These are phyloP conservation scores for Sarcophaga subvicina DNA, from an alignment of 2,888 invertebrate genomes.

Conservation along the genomic window DNA sequence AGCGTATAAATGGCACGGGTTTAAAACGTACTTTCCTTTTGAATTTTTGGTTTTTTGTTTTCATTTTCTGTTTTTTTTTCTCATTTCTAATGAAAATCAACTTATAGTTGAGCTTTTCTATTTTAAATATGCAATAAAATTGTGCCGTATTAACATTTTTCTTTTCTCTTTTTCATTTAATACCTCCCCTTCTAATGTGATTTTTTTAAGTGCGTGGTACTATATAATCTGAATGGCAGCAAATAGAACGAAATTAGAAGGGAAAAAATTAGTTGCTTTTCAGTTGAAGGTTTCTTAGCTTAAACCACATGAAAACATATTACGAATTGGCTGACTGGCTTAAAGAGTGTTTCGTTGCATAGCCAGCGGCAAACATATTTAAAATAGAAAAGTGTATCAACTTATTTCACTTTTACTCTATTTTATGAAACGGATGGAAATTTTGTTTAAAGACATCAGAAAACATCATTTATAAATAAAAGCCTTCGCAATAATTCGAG, in stretches of 20 bases:
- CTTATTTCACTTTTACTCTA: no score
- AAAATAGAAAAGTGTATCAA: no score
- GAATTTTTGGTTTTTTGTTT: no score
- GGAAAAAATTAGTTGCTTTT: slow-evolving; percentile 14
- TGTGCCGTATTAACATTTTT: slow-evolving; percentile 33
- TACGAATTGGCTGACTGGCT: neutral
- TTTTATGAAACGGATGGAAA: no score
- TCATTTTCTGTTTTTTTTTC: no score
- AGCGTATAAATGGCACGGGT: neutral
- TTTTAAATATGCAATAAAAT: slow-evolving; percentile 32
- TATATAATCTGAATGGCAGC: neutral
- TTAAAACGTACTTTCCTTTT: slow-evolving; percentile 14
- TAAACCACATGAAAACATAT: slow-evolving; percentile 8
- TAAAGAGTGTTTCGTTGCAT: neutral
- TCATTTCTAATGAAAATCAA: slow-evolving; percentile 13
- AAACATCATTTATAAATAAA: no score
- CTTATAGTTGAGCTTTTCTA: slow-evolving; percentile 33
- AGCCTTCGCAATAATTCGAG: no score
- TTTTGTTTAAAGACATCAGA: no score
- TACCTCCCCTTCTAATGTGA: slow-evolving; percentile 24
- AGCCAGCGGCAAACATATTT: no score
- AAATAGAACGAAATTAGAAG: neutral
- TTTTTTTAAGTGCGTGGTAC: slow-evolving; percentile 41
- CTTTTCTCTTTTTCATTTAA: neutral
- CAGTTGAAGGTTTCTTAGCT: slow-evolving; percentile 8